Evolutionary conservation across 1,140 invertebrate genomes (phyloP).

Genomic region (Drosophila ohnishii): DNA sequence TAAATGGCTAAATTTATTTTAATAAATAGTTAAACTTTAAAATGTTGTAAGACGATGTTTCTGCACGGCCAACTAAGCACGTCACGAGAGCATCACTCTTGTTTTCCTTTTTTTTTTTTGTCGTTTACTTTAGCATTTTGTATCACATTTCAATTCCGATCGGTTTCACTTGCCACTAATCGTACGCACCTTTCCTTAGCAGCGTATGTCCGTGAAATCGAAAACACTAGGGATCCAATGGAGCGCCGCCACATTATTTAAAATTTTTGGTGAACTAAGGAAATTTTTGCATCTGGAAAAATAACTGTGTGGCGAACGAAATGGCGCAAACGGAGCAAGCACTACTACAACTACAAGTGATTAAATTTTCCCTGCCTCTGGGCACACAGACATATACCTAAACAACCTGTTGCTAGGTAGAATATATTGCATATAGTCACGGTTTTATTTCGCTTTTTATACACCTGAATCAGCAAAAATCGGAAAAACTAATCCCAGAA

Average conservation of each 20-base stretch:
- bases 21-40: no score
- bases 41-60: no score
- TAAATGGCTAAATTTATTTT: no score
- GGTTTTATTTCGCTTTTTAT: constrained; percentile 1
- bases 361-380: constrained; percentile 1
- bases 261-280: neutral
- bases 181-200: constrained; percentile 15
- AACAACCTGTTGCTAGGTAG: constrained; percentile 18
- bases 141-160: constrained; percentile 15
- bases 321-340: neutral
- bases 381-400: neutral
- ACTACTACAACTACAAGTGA: neutral
- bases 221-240: neutral
- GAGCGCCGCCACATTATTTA: constrained; percentile 12
- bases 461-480: constrained; percentile 1
- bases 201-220: constrained; percentile 5
- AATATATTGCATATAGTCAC: neutral
- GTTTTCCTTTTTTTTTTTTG: constrained; percentile 4
- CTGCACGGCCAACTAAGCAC: no score
- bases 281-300: neutral
- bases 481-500: constrained; percentile 1
- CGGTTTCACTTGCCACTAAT: neutral
- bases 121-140: neutral
- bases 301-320: neutral
- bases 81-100: constrained; percentile 20